Evolutionary conservation across 2,113 vertebrate species (phyloP).

Genomic region (Callospermophilus lateralis): DNA sequence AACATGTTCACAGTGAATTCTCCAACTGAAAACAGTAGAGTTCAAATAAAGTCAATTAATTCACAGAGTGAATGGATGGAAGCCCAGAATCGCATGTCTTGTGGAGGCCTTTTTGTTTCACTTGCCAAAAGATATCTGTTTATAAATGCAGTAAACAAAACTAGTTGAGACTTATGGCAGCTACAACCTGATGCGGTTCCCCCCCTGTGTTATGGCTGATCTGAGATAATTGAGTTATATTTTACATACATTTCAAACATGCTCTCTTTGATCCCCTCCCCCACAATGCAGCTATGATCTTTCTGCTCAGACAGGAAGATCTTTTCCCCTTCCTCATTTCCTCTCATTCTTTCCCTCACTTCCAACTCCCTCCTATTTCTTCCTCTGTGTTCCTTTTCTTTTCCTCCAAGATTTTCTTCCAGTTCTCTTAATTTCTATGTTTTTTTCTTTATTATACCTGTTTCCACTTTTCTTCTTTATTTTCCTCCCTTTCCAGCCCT

Average conservation of each 20-base stretch:
- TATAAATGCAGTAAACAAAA: slow-evolving; percentile 90
- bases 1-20: slow-evolving; percentile 94
- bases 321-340: slow-evolving; percentile 46
- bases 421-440: background rate
- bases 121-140: slow-evolving; percentile 92
- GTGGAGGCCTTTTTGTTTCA: slow-evolving; percentile 90
- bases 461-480: background rate
- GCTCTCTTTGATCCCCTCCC: slow-evolving; percentile 73
- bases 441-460: background rate
- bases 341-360: background rate
- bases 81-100: slow-evolving; percentile 91
- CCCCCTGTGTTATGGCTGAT: slow-evolving; percentile 85
- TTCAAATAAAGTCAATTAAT: slow-evolving; percentile 94
- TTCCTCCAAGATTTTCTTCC: background rate
- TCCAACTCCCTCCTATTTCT: background rate
- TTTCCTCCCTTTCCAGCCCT: background rate
- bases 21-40: slow-evolving; percentile 94
- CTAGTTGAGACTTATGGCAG: slow-evolving; percentile 88
- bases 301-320: slow-evolving; percentile 76
- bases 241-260: slow-evolving; percentile 84
- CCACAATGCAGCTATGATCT: slow-evolving; percentile 75
- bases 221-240: slow-evolving; percentile 87
- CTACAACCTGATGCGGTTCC: slow-evolving; percentile 86
- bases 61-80: slow-evolving; percentile 92
- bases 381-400: background rate